A percentile compares a stretch with the other conserved stretches of the same genome.
phyloP scores from a whole-genome alignment of 2,888 invertebrate species.

The Thecocarcelia acutangulata region DNA sequence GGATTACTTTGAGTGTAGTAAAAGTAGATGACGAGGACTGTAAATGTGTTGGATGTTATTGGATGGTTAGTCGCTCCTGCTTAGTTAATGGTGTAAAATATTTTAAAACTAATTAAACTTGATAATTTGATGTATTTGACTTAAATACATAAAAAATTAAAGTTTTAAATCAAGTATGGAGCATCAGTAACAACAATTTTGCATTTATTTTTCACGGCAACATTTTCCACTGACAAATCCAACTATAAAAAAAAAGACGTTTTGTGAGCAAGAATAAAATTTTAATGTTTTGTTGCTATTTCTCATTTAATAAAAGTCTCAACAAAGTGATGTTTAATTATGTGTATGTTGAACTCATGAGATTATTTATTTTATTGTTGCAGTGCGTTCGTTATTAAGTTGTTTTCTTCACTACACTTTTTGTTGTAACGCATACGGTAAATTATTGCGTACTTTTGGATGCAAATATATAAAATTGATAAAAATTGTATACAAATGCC shows the following conservation, averaged over 20 bases:
- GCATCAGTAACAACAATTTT: slow-evolving; percentile 20
- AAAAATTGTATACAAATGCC: slow-evolving; percentile 2
- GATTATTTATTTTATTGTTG: slow-evolving; percentile 30
- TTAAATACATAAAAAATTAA: slow-evolving; percentile 9
- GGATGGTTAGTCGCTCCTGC: slow-evolving; percentile 25
- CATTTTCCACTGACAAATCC: slow-evolving; percentile 25
- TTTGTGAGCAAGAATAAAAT: slow-evolving; percentile 27
- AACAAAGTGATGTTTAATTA: slow-evolving; percentile 30
- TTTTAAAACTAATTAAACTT: slow-evolving; percentile 14
- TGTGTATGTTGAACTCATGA: slow-evolving; percentile 29
- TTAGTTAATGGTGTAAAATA: slow-evolving; percentile 49
- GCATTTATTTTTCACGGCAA: slow-evolving; percentile 11
- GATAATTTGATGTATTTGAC: slow-evolving; percentile 11
- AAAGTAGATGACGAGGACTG: slow-evolving; percentile 59
- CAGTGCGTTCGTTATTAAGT: slow-evolving; percentile 42
- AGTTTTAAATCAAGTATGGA: slow-evolving; percentile 17
- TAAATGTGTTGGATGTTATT: slow-evolving; percentile 53
- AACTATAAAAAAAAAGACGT: slow-evolving; percentile 24
- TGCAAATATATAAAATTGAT: slow-evolving; percentile 36
- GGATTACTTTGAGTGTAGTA: slow-evolving; percentile 46
- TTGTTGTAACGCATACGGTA: slow-evolving; percentile 42
- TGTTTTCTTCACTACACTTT: slow-evolving; percentile 24
- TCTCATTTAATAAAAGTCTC: slow-evolving; percentile 34
- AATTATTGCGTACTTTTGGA: slow-evolving; percentile 56
- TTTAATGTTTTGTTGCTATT: slow-evolving; percentile 34